Conservation (phyloP, 1,140 invertebrate genomes). For the Caenorhabditis brenneri region DNA sequence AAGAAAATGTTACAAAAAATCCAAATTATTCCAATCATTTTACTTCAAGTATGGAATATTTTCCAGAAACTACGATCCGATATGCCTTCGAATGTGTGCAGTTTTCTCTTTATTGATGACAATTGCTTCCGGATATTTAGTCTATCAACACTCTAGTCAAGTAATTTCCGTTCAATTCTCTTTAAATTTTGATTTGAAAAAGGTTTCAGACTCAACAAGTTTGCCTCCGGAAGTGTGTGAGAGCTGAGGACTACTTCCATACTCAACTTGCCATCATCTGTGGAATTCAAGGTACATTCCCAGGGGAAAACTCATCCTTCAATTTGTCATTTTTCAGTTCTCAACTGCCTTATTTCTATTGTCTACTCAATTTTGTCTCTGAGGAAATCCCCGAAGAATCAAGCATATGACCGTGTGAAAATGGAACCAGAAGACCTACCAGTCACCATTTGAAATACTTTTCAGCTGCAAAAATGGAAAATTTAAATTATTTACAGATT, state of each 20-base stretch:
- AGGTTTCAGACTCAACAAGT: conserved; percentile 18
- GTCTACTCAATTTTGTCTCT: background rate
- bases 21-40: too few species aligned
- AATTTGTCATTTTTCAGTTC: conserved; percentile 13
- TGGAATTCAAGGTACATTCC: background rate
- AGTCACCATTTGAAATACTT: background rate
- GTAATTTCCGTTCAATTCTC: background rate
- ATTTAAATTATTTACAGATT: too few species aligned
- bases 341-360: conserved; percentile 10
- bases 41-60: background rate
- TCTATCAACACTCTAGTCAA: conserved; percentile 16
- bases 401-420: conserved; percentile 14
- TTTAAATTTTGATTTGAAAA: background rate
- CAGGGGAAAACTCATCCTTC: background rate
- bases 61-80: conserved; percentile 11
- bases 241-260: conserved; percentile 24
- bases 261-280: conserved; percentile 19
- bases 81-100: conserved; percentile 2
- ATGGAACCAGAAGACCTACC: conserved; percentile 16
- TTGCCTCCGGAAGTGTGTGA: background rate
- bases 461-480: too few species aligned
- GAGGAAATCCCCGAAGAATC: conserved; percentile 5
- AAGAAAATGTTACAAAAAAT: too few species aligned
- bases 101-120: background rate
- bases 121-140: conserved; percentile 9